phyloP scores from a whole-genome alignment of 2,888 invertebrate genomes.

The Chrysolina americana region DNA sequence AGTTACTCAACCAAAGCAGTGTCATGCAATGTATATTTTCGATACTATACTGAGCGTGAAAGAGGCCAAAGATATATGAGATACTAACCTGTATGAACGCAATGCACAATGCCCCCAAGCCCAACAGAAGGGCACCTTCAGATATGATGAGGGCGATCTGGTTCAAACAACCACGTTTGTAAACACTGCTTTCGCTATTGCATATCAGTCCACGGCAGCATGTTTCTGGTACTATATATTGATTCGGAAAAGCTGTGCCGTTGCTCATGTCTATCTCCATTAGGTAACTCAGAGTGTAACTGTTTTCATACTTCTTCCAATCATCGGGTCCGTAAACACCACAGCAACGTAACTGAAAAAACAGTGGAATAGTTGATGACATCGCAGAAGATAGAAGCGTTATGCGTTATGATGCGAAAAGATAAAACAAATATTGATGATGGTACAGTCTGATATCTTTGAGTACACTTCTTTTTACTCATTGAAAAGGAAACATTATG shows the following conservation, averaged over 20 bases:
- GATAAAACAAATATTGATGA: no score
- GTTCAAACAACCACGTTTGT: conserved; percentile 53
- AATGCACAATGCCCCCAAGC: conserved; percentile 84
- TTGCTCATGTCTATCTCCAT: background rate
- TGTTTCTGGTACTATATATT: conserved; percentile 51
- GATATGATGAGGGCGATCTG: conserved; percentile 56
- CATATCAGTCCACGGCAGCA: conserved; percentile 51
- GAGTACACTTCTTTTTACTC: no score
- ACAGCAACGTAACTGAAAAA: conserved; percentile 76
- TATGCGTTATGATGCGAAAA: no score
- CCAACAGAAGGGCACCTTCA: conserved; percentile 77
- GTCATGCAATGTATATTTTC: no score
- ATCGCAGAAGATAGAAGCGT: no score
- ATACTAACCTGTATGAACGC: conserved; percentile 81
- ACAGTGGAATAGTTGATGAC: background rate
- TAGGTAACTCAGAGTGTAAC: background rate
- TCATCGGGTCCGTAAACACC: conserved; percentile 75
- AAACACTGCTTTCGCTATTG: conserved; percentile 36
- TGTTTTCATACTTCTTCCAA: conserved; percentile 68
- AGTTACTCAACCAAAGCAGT: no score
- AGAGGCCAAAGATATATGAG: no score
- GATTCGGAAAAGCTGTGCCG: background rate
- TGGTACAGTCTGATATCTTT: no score
- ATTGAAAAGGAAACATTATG: no score
- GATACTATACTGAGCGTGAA: no score